Conservation (phyloP, 2,888 invertebrate species). For the Cephus sareptanus region DNA sequence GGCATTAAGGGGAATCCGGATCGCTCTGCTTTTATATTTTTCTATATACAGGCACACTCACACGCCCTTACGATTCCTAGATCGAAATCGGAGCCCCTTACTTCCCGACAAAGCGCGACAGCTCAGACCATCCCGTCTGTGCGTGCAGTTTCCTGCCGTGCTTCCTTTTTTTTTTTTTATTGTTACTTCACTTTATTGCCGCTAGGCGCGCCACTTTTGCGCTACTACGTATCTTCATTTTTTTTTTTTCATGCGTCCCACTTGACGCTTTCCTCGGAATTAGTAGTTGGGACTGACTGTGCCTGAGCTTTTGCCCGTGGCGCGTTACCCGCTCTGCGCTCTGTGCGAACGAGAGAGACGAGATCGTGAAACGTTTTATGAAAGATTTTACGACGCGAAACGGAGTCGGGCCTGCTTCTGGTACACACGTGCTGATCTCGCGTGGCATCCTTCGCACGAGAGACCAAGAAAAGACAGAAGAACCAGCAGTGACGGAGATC, state of each 20-base stretch:
- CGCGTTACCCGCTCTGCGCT: not conserved
- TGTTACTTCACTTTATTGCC: not conserved
- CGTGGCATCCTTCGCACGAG: not conserved
- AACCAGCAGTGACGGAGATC: not conserved
- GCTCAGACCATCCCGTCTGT: not conserved
- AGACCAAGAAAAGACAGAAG: slow-evolving; percentile 1
- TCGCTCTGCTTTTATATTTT: slow-evolving; percentile 44
- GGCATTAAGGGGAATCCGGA: slow-evolving; percentile 23
- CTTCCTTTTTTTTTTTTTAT: not conserved
- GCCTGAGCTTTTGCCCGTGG: not conserved
- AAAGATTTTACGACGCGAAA: slow-evolving; percentile 54
- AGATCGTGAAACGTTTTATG: slow-evolving; percentile 60
- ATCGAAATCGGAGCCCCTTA: slow-evolving; percentile 52
- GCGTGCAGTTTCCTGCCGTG: not conserved
- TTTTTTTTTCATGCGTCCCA: not conserved
- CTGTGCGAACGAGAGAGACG: not conserved
- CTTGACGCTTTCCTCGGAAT: not conserved
- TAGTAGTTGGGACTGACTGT: not conserved
- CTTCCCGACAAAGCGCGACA: slow-evolving; percentile 33
- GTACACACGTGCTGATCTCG: slow-evolving; percentile 54
- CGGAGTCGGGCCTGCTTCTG: slow-evolving; percentile 41
- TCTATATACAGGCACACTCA: slow-evolving; percentile 18
- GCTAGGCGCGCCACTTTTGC: not conserved
- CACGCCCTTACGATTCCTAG: slow-evolving; percentile 23
- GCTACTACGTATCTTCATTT: not conserved